phyloP scores from a whole-genome alignment of 2,797 vertebrate species.

The Percopsis omiscomaycus region DNA sequence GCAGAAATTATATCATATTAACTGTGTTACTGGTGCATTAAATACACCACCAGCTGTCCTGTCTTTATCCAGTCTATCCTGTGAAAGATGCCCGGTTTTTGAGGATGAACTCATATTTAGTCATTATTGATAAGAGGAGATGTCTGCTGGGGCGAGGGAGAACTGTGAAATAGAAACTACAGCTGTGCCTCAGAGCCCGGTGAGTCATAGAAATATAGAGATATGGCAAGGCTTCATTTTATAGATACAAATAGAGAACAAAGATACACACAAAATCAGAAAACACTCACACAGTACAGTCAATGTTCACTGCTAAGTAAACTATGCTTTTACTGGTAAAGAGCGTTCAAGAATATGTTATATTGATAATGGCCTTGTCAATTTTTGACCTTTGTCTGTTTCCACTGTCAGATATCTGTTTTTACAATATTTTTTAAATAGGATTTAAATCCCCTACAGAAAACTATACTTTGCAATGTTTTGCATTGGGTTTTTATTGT shows the following conservation, averaged over 20 bases:
- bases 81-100: constrained; percentile 16
- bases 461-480: too few relatives aligned
- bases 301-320: too few relatives aligned
- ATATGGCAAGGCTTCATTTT: constrained; percentile 17
- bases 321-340: too few relatives aligned
- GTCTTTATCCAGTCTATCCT: constrained; percentile 24
- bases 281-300: too few relatives aligned
- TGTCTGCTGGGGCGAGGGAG: constrained; percentile 40
- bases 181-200: constrained; percentile 43
- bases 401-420: too few relatives aligned
- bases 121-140: constrained; percentile 45
- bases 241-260: constrained; percentile 18
- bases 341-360: too few relatives aligned
- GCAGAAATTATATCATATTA: constrained; percentile 35
- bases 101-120: constrained; percentile 34
- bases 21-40: constrained; percentile 42
- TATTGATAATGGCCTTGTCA: too few relatives aligned
- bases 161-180: constrained; percentile 46
- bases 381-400: too few relatives aligned
- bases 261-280: too few relatives aligned
- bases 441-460: too few relatives aligned
- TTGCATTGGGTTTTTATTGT: too few relatives aligned
- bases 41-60: constrained; percentile 27
- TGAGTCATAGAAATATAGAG: constrained; percentile 56
- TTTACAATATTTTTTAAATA: too few relatives aligned